phyloP scores from a whole-genome alignment of 1,140 invertebrate genomes.

The Zaprionus ghesquierei region DNA sequence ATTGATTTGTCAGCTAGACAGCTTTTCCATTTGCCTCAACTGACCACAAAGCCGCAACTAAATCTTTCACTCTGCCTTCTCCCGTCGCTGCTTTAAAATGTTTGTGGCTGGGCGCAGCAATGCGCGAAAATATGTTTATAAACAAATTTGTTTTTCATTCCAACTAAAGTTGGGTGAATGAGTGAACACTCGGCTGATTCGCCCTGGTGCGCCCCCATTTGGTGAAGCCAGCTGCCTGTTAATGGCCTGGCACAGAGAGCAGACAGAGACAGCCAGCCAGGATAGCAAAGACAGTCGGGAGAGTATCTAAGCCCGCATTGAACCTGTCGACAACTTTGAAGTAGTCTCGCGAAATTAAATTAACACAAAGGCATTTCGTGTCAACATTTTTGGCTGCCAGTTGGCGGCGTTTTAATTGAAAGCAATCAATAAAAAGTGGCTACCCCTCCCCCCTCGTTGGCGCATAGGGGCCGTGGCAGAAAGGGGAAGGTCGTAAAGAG shows the following conservation, averaged over 20 bases:
- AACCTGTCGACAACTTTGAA: constrained; percentile 64
- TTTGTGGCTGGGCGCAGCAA: constrained; percentile 27
- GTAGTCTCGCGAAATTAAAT: constrained; percentile 68
- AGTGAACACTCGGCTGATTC: constrained; percentile 25
- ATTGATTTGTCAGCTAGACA: neutral
- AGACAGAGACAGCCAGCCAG: constrained; percentile 2
- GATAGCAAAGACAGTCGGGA: neutral
- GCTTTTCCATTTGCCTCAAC: neutral
- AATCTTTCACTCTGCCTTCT: neutral
- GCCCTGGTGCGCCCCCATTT: neutral
- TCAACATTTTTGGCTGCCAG: constrained; percentile 59
- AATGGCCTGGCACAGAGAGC: constrained; percentile 27
- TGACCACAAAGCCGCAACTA: neutral
- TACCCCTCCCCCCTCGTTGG: neutral
- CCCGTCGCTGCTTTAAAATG: neutral
- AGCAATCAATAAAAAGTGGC: constrained; percentile 63
- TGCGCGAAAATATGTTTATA: constrained; percentile 49
- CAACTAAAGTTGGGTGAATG: constrained; percentile 30
- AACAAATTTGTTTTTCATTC: constrained; percentile 51
- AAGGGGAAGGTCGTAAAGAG: neutral
- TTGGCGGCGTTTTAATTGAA: constrained; percentile 76
- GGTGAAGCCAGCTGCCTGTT: constrained; percentile 44
- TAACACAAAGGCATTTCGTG: constrained; percentile 69
- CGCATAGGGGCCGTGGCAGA: too few relatives aligned
- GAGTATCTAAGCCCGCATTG: neutral